A percentile compares a stretch with the other conserved stretches of the same genome.
Evolutionary conservation across 2,113 vertebrate species (phyloP).

Genomic region (Peucedramus taeniatus): DNA sequence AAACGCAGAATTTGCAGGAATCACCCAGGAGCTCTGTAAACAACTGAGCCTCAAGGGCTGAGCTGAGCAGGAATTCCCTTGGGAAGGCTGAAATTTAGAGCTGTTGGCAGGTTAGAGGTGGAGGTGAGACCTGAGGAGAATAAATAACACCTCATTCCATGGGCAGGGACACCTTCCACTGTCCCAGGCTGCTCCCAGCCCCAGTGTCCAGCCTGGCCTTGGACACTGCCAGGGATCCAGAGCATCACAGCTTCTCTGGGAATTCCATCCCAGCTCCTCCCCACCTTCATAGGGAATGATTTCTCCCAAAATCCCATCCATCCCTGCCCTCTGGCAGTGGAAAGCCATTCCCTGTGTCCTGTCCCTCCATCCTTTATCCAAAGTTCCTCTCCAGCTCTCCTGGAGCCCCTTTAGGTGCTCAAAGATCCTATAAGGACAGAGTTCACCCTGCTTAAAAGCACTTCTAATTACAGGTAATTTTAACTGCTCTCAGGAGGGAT

Average conservation of each 20-base stretch:
- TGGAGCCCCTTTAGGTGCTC: background rate
- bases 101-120: background rate
- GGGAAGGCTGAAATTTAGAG: background rate
- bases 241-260: background rate
- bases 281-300: fast-evolving
- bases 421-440: fast-evolving
- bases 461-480: background rate
- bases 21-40: background rate
- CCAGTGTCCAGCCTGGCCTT: background rate
- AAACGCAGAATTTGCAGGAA: background rate
- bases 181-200: background rate
- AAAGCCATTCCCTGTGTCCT: background rate
- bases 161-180: background rate
- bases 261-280: fast-evolving
- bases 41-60: background rate
- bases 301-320: background rate
- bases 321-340: fast-evolving
- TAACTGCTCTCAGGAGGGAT: background rate
- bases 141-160: background rate
- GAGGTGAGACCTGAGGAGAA: background rate
- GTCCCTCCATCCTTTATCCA: background rate
- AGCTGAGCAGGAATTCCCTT: background rate
- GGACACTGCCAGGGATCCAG: background rate
- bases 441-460: background rate
- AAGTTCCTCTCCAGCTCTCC: background rate